Conservation (phyloP, 2,888 invertebrate genomes). For the Hyles lineata region DNA sequence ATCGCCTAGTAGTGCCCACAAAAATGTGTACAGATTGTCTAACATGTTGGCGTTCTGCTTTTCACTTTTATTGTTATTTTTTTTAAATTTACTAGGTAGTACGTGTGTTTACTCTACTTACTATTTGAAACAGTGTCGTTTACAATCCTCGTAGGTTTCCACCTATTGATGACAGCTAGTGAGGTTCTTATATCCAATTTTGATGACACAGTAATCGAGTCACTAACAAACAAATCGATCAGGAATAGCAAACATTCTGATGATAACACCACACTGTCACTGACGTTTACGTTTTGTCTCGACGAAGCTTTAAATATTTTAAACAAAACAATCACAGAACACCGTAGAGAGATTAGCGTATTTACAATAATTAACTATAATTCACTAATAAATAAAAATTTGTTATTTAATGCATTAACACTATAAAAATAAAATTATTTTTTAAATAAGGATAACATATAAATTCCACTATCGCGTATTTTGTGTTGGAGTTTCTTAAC, state of each 20-base stretch:
- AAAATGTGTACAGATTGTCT: constrained; percentile 16
- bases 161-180: constrained; percentile 76
- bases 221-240: constrained; percentile 69
- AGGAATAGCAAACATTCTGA: constrained; percentile 62
- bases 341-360: constrained; percentile 76
- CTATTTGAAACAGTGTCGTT: constrained; percentile 83
- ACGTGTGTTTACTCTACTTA: constrained; percentile 53
- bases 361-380: constrained; percentile 79
- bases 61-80: constrained; percentile 5
- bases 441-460: constrained; percentile 77
- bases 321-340: constrained; percentile 81
- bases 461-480: constrained; percentile 82
- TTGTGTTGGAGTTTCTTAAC: constrained; percentile 77
- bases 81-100: constrained; percentile 17
- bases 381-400: constrained; percentile 83
- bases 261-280: constrained; percentile 72
- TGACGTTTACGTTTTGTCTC: constrained; percentile 66
- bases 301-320: constrained; percentile 67
- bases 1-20: constrained; percentile 18
- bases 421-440: constrained; percentile 83
- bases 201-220: constrained; percentile 69
- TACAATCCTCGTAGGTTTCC: constrained; percentile 77
- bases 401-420: constrained; percentile 76
- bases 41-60: background rate
- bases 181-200: constrained; percentile 68